Base-by-base conservation (phyloP, 2,888 invertebrate genomes). In the Philopedon plagiatum region DNA sequence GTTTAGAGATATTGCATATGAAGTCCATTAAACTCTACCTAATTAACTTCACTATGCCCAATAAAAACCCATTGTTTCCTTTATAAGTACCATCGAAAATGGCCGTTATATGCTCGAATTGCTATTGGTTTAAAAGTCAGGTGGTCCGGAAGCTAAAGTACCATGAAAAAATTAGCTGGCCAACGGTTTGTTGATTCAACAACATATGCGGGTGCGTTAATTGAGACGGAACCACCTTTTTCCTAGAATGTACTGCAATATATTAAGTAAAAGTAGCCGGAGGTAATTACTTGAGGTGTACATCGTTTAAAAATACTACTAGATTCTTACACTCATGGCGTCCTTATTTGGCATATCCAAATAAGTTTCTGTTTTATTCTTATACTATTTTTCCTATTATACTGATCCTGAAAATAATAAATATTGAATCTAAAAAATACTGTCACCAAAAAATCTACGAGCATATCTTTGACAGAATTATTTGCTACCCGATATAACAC, bases 141-240 rank as follows among this genome's bases (percentile, higher is more conserved):
- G 44, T 60, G 60, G 7, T 39, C 11, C 9, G 23, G 26, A 44
- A 44, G 18, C 29, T 41, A 60, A 21, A 39, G 1, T 37, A 39
- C 37, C 37, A 57, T 23, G 57, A 57, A 57, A 57, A 57, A 23
- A 37, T 21, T 37, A 39, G n/a, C 39, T 57, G 39, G 19, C 21
- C 57, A 37, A 57, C 57, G 57, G 57, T 39, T 57, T 39, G 57
- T 19, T 37, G 57, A 39, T 57, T 23, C 23, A 21, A 23, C 57
- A 39, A 37, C 37, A 56, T 39, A 57, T 57, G 37, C 57, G 57
- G 57, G 57, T 39, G 37, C 4, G 39, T 57, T 57, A 57, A 57
- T 57, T 57, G 37, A 57, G 13, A 57, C 39, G 37, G 37, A 57
- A 37, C 57, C 37, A 57, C 56, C 56, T 56, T 26, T 56, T 39